A percentile compares a stretch with the other conserved stretches of the same genome.
phyloP scores from a whole-genome alignment of 1,140 invertebrate species.

The Hypsibius dujardini region DNA sequence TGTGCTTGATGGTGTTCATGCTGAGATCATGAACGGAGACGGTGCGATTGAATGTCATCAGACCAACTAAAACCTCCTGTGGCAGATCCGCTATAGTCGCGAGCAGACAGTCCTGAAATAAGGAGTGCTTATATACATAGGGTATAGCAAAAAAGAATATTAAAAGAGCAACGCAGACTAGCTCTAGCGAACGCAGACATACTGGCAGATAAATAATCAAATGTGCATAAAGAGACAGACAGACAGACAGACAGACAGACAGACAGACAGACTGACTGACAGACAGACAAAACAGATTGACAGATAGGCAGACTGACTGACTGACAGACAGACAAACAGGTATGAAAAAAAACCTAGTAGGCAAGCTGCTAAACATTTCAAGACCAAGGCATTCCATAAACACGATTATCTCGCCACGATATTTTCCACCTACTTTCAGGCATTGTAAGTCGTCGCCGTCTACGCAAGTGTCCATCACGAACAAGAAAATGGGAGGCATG shows the following conservation, averaged over 20 bases:
- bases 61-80: constrained; percentile 76
- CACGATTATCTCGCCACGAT: too few relatives aligned
- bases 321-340: too few relatives aligned
- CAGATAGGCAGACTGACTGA: too few relatives aligned
- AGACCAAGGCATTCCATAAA: too few relatives aligned
- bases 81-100: constrained; percentile 87
- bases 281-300: too few relatives aligned
- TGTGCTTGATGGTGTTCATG: constrained; percentile 81
- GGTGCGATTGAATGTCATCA: constrained; percentile 97
- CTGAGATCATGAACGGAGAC: constrained; percentile 64
- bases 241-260: too few relatives aligned
- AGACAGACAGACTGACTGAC: too few relatives aligned
- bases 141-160: too few relatives aligned
- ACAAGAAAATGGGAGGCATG: constrained; percentile 85
- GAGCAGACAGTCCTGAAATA: constrained; percentile 61
- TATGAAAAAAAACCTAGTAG: constrained; percentile 17
- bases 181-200: too few relatives aligned
- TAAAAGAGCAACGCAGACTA: too few relatives aligned
- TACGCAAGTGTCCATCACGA: constrained; percentile 93
- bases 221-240: too few relatives aligned
- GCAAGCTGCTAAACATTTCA: neutral
- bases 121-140: neutral
- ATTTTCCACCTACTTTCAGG: neutral
- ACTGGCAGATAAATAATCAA: too few relatives aligned
- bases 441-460: constrained; percentile 68